Base-by-base conservation (phyloP, 2,888 invertebrate species). In the Synanthedon tipuliformis region DNA sequence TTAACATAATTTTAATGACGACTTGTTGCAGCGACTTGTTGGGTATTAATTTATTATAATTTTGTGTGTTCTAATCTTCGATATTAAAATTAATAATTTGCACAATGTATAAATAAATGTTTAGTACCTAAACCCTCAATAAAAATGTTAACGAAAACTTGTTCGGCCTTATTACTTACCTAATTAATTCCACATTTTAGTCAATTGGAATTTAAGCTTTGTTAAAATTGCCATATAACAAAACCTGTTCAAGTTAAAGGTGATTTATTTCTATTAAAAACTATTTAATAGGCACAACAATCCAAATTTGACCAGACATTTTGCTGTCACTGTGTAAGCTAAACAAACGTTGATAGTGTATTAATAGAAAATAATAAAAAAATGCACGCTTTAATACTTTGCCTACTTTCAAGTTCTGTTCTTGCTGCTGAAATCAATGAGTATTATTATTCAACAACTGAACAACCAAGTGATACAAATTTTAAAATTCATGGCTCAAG, bases 11-110 rank as follows among this genome's bases (percentile, higher is more conserved):
- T 51, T 53, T 63, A 85, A 85, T 87, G 85, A 65, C 83, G 69
- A 72, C 83, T 85, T 81, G 86, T 87, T 83, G 75, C 83, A 72
- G 66, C 73, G 75, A 86, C 86, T 63, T 50, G 59, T 59, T 59
- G 80, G 80, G 80, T 71, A 62, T 61, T 70, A 65, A 68, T 67
- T 70, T 69, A 68, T 54, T 58, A 40, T 45, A 45, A 45, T 7
- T 45, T 13, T 45, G 45, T 45, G 45, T 45, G 13, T 45, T 34
- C 34, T 34, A 34, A 34, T 34, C 8, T 34, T 34, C 55, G 55
- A 57, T 12, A 7, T 18, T 50, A 50, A 16, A 18, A 50, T 16
- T n/a, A 50, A 4, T 13, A 50, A 16, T 13, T 3, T 23, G 49
- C 49, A 50, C 50, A 45, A 13, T 45, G 40, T 50, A 34, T 16